Evolutionary conservation across 2,888 invertebrate genomes (phyloP).

Genomic region (Thyatira batis): DNA sequence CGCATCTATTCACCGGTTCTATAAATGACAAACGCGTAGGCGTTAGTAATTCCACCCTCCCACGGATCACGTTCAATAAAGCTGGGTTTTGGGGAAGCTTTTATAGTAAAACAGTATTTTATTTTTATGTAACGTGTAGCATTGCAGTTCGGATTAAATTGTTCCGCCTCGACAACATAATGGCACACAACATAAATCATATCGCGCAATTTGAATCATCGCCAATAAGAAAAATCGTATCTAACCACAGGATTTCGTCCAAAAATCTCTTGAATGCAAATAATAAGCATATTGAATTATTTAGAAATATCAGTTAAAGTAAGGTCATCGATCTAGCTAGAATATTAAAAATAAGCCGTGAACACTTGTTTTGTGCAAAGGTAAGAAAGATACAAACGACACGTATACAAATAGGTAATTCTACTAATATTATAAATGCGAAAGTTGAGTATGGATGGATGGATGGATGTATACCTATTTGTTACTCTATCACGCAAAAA

Average conservation of each 20-base stretch:
- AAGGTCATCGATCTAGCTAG: too few relatives aligned
- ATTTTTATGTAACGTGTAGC: slow-evolving; percentile 21
- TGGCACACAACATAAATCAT: neutral
- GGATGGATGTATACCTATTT: too few relatives aligned
- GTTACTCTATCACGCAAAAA: too few relatives aligned
- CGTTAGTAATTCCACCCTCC: slow-evolving; percentile 42
- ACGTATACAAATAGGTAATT: too few relatives aligned
- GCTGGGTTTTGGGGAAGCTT: slow-evolving; percentile 23
- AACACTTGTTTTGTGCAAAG: too few relatives aligned
- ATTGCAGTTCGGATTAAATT: slow-evolving; percentile 12
- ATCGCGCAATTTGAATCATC: neutral
- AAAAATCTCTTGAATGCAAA: neutral
- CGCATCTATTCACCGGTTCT: slow-evolving; percentile 39
- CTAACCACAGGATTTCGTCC: neutral
- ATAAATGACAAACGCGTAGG: slow-evolving; percentile 44
- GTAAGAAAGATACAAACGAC: too few relatives aligned
- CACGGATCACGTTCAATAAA: slow-evolving; percentile 26
- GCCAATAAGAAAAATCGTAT: neutral
- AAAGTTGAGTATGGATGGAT: too few relatives aligned
- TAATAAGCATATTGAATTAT: neutral
- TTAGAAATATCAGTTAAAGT: neutral
- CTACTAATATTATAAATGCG: too few relatives aligned
- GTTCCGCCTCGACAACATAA: slow-evolving; percentile 3
- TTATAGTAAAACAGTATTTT: slow-evolving; percentile 19
- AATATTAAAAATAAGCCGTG: too few relatives aligned